phyloP scores from a whole-genome alignment of 2,888 invertebrate genomes.

The Flexamia atlantica region DNA sequence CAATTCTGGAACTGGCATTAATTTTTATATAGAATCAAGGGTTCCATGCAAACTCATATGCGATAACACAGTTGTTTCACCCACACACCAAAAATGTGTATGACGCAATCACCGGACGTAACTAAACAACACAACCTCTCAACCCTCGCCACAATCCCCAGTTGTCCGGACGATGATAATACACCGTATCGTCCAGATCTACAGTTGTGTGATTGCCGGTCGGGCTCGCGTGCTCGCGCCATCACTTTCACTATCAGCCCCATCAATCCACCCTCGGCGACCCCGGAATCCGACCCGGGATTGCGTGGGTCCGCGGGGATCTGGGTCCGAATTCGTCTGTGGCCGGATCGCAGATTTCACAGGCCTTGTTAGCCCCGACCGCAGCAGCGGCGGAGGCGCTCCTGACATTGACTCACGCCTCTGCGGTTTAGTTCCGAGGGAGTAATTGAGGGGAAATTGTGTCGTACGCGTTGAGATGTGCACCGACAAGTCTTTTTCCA shows the following conservation, averaged over 20 bases:
- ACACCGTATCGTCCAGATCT: not conserved
- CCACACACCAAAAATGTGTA: too few relatives aligned
- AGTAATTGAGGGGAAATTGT: too few relatives aligned
- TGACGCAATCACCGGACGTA: too few relatives aligned
- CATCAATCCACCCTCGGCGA: not conserved
- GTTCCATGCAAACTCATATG: too few relatives aligned
- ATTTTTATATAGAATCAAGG: too few relatives aligned
- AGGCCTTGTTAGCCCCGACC: not conserved
- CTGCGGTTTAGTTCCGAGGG: constrained; percentile 32
- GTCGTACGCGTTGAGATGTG: too few relatives aligned
- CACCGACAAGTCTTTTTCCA: too few relatives aligned
- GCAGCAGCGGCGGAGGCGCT: not conserved
- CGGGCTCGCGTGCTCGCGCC: not conserved
- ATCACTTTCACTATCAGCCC: constrained; percentile 20
- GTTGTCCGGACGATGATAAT: too few relatives aligned
- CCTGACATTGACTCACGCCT: constrained; percentile 31
- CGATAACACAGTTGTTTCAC: too few relatives aligned
- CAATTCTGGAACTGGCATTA: too few relatives aligned
- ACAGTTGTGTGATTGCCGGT: not conserved
- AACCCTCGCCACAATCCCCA: too few relatives aligned
- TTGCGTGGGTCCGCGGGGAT: constrained; percentile 31
- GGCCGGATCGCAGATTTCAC: constrained; percentile 2
- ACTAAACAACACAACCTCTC: too few relatives aligned
- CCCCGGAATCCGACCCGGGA: constrained; percentile 14
- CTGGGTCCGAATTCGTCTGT: constrained; percentile 24